Conservation (phyloP, 2,888 invertebrate species). For the Pammene fasciana region DNA sequence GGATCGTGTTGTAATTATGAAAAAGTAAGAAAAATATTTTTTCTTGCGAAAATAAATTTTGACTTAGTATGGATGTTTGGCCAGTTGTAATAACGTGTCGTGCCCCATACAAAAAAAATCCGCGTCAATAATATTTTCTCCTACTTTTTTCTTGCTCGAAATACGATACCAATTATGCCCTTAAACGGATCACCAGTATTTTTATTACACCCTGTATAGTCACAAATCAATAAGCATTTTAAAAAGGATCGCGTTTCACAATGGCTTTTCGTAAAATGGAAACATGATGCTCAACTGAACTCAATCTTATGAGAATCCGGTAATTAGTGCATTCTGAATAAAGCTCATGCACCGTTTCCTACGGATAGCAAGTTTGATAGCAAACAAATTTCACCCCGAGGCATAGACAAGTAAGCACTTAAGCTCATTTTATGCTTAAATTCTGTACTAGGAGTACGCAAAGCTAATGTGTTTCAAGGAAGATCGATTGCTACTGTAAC, state of each 20-base stretch:
- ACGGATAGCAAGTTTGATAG: conserved; percentile 16
- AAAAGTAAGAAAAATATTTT: too few species aligned
- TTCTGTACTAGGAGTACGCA: conserved; percentile 8
- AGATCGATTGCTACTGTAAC: neutral
- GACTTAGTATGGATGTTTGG: too few species aligned
- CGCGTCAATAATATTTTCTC: too few species aligned
- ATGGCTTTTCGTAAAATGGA: neutral
- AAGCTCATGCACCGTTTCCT: neutral
- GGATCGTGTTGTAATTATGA: too few species aligned
- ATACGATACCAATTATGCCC: too few species aligned
- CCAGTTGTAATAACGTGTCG: too few species aligned
- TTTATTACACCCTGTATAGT: too few species aligned
- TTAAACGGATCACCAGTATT: too few species aligned
- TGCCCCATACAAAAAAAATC: too few species aligned
- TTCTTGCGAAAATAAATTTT: too few species aligned
- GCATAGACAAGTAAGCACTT: conserved; percentile 21
- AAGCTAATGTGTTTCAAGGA: conserved; percentile 2
- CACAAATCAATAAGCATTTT: neutral
- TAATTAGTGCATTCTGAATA: neutral
- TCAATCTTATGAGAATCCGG: neutral
- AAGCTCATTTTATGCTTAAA: conserved; percentile 26
- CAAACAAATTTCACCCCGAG: conserved; percentile 17
- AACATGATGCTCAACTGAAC: neutral
- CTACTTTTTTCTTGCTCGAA: too few species aligned
- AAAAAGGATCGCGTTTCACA: too few species aligned